Base-by-base conservation (phyloP, 2,888 invertebrate species). In the Dinocampus coccinellae region DNA sequence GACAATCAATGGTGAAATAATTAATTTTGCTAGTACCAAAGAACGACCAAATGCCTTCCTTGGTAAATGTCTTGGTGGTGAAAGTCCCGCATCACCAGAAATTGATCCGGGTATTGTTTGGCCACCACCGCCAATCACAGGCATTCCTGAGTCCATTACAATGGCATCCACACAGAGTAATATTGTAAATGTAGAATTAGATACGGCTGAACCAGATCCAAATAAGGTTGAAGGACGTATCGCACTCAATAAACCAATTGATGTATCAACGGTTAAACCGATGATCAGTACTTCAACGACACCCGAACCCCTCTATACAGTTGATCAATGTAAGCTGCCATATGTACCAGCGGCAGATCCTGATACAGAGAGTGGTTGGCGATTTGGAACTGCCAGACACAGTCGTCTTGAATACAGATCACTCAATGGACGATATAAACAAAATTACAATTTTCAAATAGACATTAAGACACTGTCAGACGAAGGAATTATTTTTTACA, bases 401-500 rank as follows among this genome's bases (percentile, higher is more conserved):
- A 94, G 94, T 78, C 91, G 95, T 73, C 89, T 94, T 58, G 95
- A 96, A 84, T 95, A 93, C 83, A 88, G 88, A 24, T 89, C 90
- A 57, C 75, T 89, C 0, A 83, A 88, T 36, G 89, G 88, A 9
- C 90, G 92, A 68, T 90, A 92, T 81, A 90, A 91, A 62, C 92
- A 91, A 73, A 90, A 90, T 42, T 94, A 93, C 85, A 93, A 94
- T 74, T 92, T 97, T 76, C 92, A 93, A 13, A 89, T 98, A 10
- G 91, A 93, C 7, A 92, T 99, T 87, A 93, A 94, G 76, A 95
- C 96, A 0, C 90, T 90, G 70, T 88, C 89, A n/a, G 89, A 91
- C 10, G 92, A 95, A 69, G 97, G 97, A 0, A 89, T 97, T 6
- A 90, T 98, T 16, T 95, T 98, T 89, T 98, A 96, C 87, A 92